Base-by-base conservation (phyloP, 2,888 invertebrate genomes). In the Chelonus formosanus region DNA sequence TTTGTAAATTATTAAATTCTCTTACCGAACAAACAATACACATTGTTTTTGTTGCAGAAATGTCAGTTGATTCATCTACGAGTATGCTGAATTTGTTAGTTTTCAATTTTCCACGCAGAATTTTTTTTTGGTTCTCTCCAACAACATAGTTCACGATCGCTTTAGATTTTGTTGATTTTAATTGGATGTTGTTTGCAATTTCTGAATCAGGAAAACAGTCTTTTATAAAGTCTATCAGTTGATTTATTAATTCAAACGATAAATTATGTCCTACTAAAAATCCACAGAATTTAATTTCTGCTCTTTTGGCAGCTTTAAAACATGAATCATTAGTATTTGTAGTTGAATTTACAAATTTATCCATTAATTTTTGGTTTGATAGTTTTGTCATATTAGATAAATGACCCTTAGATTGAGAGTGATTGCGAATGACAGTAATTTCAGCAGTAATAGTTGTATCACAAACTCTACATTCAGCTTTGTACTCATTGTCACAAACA, bases 1-100 rank as follows among this genome's bases (percentile, higher is more conserved):
- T 40, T 5, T 40, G 40, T 40, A 40, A 40, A 40, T 5, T 5
- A 40, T 40, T 40, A 5, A 40, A 40, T 5, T 5, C 4, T 40
- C 5, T 5, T 40, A 76, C 52, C 74, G 44, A 3, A 76, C 74
- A n/a, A 0, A 75, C 52, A 6, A 76, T 68, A 52, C 75, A 75
- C 2, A 71, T 43, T 2, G 63, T 67, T 67, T 76, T 68, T 5
- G 67, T 40, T 3, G 59, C 40, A 5, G 68, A 63, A 31, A 76
- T 73, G 62, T 79, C 76, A 0, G 77, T 78, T 0, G 75, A 74
- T 68, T 77, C 76, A 58, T 76, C 75, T 1, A 73, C 72, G 4
- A 76, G 48, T 35, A 78, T 70, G 40, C 74, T 71, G 70, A 76
- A 78, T 71, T 71, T 68, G 40, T 56, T 34, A 53, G 43, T 60